Conservation (phyloP, 2,113 vertebrate species). For the Dendrocopos noguchii region DNA sequence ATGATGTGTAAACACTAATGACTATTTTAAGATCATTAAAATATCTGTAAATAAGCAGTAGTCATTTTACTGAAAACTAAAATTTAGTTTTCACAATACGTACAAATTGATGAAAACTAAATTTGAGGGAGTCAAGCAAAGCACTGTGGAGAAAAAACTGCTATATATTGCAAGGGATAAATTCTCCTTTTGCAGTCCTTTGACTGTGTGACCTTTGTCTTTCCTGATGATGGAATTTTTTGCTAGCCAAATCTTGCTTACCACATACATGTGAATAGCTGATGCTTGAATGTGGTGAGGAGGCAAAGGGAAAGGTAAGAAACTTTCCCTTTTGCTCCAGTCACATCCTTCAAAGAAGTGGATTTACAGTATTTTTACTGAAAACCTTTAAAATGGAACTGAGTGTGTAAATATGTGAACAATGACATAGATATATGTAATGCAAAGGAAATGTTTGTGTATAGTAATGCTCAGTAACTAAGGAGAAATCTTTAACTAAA, state of each 20-base stretch:
- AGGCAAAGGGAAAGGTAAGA: neutral
- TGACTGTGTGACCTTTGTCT: neutral
- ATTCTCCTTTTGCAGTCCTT: neutral
- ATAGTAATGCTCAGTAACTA: neutral
- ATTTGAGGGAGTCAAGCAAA: neutral
- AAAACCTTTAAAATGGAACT: neutral
- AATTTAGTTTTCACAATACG: neutral
- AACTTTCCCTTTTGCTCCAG: neutral
- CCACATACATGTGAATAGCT: neutral
- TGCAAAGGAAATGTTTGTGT: neutral
- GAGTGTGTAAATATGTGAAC: neutral
- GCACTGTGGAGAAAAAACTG: rapidly evolving
- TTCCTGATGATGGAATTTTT: neutral
- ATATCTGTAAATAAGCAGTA: neutral
- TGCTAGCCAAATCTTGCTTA: neutral
- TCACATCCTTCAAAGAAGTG: neutral
- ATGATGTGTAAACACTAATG: neutral
- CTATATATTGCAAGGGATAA: neutral
- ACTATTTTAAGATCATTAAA: neutral
- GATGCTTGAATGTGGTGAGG: neutral
- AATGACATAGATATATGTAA: neutral
- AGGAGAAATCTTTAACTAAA: neutral
- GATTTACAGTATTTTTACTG: neutral
- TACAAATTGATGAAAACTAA: neutral
- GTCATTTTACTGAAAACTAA: neutral